Conservation (phyloP, 2,113 vertebrate genomes). For the Nibea coibor region DNA sequence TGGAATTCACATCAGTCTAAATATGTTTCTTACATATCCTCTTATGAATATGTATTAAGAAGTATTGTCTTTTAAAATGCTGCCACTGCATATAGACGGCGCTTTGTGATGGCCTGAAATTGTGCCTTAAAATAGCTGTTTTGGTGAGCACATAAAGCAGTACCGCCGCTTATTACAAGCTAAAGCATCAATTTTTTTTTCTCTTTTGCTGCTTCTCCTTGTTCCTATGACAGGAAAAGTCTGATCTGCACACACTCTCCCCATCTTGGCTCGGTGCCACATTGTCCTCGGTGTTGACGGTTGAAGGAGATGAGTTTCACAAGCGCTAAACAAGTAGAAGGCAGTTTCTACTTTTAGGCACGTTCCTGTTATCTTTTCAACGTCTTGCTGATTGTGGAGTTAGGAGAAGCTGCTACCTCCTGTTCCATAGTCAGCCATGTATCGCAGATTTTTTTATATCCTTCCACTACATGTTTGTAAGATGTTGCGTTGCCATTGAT, state of each 20-base stretch:
- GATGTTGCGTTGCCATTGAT: conserved; percentile 16
- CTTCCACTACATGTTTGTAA: not conserved
- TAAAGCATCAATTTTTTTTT: conserved; percentile 21
- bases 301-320: conserved; percentile 31
- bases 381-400: conserved; percentile 12
- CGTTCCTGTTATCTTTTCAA: conserved; percentile 49
- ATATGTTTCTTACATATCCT: not conserved
- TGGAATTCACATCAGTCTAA: conserved; percentile 38
- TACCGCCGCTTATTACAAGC: conserved; percentile 25
- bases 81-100: conserved; percentile 30
- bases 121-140: conserved; percentile 38
- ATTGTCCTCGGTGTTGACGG: conserved; percentile 39
- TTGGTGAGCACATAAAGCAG: conserved; percentile 36
- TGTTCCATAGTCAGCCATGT: not conserved
- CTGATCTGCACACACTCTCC: conserved; percentile 18
- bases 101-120: conserved; percentile 18
- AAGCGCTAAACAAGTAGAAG: conserved; percentile 17
- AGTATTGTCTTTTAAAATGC: conserved; percentile 21
- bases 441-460: conserved; percentile 13
- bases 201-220: not conserved
- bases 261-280: conserved; percentile 36
- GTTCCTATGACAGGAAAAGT: conserved; percentile 28
- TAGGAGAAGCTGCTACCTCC: not conserved
- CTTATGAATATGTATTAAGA: conserved; percentile 39
- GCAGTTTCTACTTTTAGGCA: conserved; percentile 45